Evolutionary conservation across 2,888 invertebrate genomes (phyloP), one percentile per base, ranked within the genome.

Genomic region (Gastracanthus pulcherrimus): DNA sequence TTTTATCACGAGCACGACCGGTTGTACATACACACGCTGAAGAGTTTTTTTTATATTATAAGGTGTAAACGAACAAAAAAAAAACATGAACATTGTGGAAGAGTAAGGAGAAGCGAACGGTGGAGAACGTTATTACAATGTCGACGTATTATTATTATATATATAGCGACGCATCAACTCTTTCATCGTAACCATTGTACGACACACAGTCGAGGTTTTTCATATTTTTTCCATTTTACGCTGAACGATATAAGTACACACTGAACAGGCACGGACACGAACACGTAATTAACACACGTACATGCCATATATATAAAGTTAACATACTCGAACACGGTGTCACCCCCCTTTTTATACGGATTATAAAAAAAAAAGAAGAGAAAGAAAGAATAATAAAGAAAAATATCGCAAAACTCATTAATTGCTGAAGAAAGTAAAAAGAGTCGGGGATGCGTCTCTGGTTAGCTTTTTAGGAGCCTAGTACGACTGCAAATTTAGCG

Each of bases 341-440:
- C 72, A 58, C 67, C 45, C n/a, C 71, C 69, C 80, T 82, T 82
- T 82, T 80, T 82, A 82, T 82, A 82, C 82, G 58, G 74, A 82
- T 74, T 74, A 69, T 62, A 79, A 79, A 41, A 31, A 62, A 11
- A 60, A 78, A 70, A 64, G 16, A 60, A 78, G 64, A 64, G 16
- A 64, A 70, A 36, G 23, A 60, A 71, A 26, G 29, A 55, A 34
- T 34, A 55, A 69, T 55, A n/a, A 67, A 74, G 60, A 31, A 81
- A 66, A 76, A 75, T 74, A 71, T 66, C 74, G 58, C 76, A 74
- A 55, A 82, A 80, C 45, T 80, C 51, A 76, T 55, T n/a, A n/a
- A 55, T 74, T 74, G 71, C 80, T 80, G 64, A 82, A 80, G 77
- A 77, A 82, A 82, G 80, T 80, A 77, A 82, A 82, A 71, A 77